A percentile compares a stretch with the other conserved stretches of the same genome.
These are phyloP conservation scores for Neuroterus valhalla DNA, from an alignment of 1,140 invertebrate genomes.

Conservation along the genomic window DNA sequence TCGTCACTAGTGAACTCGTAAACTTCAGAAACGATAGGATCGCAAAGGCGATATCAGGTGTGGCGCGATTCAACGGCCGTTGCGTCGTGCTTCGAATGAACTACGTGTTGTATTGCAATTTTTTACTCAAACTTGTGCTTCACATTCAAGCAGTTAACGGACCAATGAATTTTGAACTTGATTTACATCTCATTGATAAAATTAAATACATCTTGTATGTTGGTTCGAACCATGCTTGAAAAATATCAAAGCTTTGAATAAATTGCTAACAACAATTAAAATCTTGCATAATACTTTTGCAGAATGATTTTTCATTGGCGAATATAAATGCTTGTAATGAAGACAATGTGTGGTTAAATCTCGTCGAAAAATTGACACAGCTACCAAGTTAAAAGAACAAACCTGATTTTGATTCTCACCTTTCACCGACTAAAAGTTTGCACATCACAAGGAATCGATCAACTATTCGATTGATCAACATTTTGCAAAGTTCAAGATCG, in stretches of 20 bases:
- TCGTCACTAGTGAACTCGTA: conserved; percentile 2
- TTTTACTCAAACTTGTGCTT: background rate
- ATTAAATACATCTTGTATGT: background rate
- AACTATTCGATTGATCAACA: conserved; percentile 12
- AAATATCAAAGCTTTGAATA: too few species aligned
- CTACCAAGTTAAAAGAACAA: background rate
- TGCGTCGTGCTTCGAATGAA: background rate
- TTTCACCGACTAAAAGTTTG: conserved; percentile 5
- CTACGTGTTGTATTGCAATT: conserved; percentile 8
- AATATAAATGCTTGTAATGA: too few species aligned
- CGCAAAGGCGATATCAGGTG: conserved; percentile 9
- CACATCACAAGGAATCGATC: conserved; percentile 27
- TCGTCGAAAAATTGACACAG: background rate
- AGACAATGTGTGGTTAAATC: too few species aligned
- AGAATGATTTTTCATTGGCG: too few species aligned
- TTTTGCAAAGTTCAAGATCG: conserved; percentile 14
- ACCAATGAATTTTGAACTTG: conserved; percentile 31
- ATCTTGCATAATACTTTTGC: too few species aligned
- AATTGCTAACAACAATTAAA: too few species aligned
- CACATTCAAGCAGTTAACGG: background rate
- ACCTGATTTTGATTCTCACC: conserved; percentile 1
- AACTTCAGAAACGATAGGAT: conserved; percentile 7
- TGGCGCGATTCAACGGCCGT: background rate
- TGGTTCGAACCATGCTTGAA: too few species aligned
- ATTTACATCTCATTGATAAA: conserved; percentile 36